These are phyloP conservation scores for Babyrousa celebensis DNA, from an alignment of 2,797 vertebrate genomes.

Conservation along the genomic window DNA sequence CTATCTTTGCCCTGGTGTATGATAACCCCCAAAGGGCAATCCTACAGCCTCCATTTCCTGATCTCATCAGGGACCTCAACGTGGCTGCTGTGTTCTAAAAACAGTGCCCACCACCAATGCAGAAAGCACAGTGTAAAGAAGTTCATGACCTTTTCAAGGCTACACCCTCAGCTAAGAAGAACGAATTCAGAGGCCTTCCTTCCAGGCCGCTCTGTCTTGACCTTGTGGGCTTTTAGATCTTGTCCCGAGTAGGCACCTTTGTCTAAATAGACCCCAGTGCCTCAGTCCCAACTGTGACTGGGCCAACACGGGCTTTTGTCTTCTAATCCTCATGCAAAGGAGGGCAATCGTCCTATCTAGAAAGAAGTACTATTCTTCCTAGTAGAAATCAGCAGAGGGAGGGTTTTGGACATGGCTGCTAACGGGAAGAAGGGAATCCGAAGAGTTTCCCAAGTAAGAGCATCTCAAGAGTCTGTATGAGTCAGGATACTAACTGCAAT, in stretches of 20 bases:
- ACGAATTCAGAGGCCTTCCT: neutral
- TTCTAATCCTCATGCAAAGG: neutral
- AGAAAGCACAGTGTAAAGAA: neutral
- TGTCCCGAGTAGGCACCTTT: neutral
- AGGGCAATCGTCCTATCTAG: neutral
- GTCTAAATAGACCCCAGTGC: neutral
- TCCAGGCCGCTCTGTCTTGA: neutral
- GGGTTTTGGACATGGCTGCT: neutral
- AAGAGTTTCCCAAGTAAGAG: neutral
- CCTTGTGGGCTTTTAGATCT: neutral
- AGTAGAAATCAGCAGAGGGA: neutral
- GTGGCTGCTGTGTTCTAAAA: constrained; percentile 35
- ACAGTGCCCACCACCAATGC: neutral
- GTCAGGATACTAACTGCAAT: neutral
- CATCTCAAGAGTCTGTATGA: constrained; percentile 14
- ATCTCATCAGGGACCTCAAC: neutral
- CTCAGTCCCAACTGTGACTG: neutral
- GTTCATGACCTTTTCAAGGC: neutral
- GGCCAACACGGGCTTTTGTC: neutral
- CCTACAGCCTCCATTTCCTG: neutral
- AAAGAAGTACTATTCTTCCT: constrained; percentile 3
- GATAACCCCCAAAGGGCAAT: neutral
- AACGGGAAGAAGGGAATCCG: constrained; percentile 19
- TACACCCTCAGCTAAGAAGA: neutral
- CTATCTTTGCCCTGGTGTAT: neutral